phyloP scores from a whole-genome alignment of 2,797 vertebrate species.

The Characodon lateralis region DNA sequence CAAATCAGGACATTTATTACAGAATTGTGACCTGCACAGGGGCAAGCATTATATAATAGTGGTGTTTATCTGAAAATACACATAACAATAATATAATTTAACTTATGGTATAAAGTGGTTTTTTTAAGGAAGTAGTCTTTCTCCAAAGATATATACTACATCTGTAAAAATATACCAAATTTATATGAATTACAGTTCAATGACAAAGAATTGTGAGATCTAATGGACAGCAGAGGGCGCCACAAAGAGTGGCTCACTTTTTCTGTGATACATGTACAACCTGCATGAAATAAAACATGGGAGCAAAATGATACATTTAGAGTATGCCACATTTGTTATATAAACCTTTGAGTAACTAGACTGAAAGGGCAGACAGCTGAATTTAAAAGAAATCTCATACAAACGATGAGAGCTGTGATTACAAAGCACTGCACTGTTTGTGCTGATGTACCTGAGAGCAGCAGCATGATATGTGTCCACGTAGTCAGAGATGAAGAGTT shows the following conservation, averaged over 20 bases:
- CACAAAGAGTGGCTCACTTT: neutral
- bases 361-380: neutral
- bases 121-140: neutral
- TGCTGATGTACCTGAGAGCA: constrained; percentile 89
- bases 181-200: neutral
- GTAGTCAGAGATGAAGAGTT: constrained; percentile 99
- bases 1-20: neutral
- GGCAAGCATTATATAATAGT: neutral
- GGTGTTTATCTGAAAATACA: neutral
- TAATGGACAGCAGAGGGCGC: neutral
- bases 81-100: neutral
- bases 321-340: neutral
- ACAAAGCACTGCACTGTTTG: neutral
- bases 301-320: neutral
- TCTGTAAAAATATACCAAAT: neutral
- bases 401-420: neutral
- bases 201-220: neutral
- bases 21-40: neutral
- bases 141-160: neutral
- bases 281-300: neutral
- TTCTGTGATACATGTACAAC: neutral
- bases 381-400: neutral
- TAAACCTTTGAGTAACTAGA: neutral
- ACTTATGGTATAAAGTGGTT: no score
- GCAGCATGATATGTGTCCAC: constrained; percentile 98